These are phyloP conservation scores for Rhingia rostrata DNA, from an alignment of 2,888 invertebrate species.

Conservation along the genomic window DNA sequence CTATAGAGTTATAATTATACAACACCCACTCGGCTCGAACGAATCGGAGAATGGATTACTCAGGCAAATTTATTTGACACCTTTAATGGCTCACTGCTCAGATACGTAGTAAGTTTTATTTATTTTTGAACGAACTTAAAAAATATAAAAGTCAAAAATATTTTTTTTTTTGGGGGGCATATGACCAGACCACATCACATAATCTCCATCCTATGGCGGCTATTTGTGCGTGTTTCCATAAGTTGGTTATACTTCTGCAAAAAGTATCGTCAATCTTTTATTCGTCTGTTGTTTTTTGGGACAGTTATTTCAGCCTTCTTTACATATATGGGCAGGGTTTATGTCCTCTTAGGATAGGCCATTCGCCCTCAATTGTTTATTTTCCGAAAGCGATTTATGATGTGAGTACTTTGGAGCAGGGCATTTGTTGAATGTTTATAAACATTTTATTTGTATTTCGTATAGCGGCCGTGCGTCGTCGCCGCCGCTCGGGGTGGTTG, in stretches of 20 bases:
- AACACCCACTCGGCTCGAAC: constrained; percentile 48
- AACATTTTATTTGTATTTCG: constrained; percentile 60
- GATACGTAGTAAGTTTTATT: constrained; percentile 57
- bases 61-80: constrained; percentile 70
- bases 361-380: constrained; percentile 56
- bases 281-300: constrained; percentile 32
- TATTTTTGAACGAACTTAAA: not conserved
- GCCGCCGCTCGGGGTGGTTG: constrained; percentile 4
- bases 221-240: not conserved
- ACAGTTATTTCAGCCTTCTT: constrained; percentile 23
- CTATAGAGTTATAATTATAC: not conserved
- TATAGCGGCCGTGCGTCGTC: constrained; percentile 7
- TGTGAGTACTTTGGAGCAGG: constrained; percentile 32
- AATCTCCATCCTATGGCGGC: not conserved
- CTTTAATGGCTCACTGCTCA: constrained; percentile 66
- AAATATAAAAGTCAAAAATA: constrained; percentile 3
- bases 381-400: constrained; percentile 55
- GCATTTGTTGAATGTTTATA: constrained; percentile 62
- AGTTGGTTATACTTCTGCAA: constrained; percentile 10
- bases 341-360: not conserved
- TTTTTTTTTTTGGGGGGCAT: not conserved
- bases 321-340: too few relatives aligned
- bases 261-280: constrained; percentile 30
- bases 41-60: constrained; percentile 67
- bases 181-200: not conserved